These are phyloP conservation scores for Odontocerum albicorne DNA, from an alignment of 2,888 invertebrate genomes.

Conservation along the genomic window DNA sequence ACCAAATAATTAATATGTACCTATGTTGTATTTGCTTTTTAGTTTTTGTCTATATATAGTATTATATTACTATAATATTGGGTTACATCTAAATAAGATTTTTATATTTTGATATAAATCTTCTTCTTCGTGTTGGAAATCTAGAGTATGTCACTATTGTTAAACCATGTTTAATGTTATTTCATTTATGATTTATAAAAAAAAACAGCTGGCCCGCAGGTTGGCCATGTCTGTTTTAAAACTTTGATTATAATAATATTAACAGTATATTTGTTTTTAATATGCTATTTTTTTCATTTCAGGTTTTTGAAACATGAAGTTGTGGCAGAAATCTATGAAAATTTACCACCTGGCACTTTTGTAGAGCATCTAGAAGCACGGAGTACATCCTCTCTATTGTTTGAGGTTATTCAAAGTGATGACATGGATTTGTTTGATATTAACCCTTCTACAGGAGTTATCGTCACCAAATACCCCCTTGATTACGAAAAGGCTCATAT, in stretches of 20 bases:
- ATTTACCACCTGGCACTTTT: constrained; percentile 76
- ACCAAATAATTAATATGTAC: no score
- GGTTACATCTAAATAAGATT: no score
- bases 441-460: constrained; percentile 85
- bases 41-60: no score
- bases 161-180: no score
- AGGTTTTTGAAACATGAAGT: constrained; percentile 47
- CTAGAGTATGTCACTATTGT: no score
- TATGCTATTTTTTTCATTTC: constrained; percentile 14
- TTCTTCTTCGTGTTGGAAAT: no score
- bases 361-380: constrained; percentile 80
- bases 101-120: no score
- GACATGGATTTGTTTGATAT: constrained; percentile 73
- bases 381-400: constrained; percentile 78
- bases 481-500: constrained; percentile 79
- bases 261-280: constrained; percentile 5
- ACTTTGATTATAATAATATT: constrained; percentile 27
- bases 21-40: no score
- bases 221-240: neutral
- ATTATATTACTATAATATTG: no score
- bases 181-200: no score
- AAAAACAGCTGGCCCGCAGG: no score
- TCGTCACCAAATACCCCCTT: constrained; percentile 72
- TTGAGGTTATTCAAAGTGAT: constrained; percentile 75
- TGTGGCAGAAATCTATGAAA: constrained; percentile 79